Base-by-base conservation (phyloP, 2,888 invertebrate genomes). In the Lasioglossum oenotherae region DNA sequence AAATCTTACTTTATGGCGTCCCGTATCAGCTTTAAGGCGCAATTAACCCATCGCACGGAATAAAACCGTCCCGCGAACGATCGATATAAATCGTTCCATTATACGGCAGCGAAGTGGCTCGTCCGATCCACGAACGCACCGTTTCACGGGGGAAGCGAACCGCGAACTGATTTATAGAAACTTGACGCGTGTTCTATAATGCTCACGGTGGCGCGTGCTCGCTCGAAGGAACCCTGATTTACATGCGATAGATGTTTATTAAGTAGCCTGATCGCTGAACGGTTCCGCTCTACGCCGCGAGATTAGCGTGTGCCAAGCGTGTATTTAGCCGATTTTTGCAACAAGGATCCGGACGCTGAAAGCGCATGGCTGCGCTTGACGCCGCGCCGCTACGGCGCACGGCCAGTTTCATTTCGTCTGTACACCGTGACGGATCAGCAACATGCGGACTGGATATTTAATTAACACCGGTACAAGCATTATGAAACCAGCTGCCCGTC, bases 381-480 rank as follows among this genome's bases (percentile, higher is more conserved):
- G 72, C 38, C 35, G 35, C 35, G 35, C 35, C 79, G 31, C 53
- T 19, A n/a, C 23, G 3, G 12, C 57, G 27, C 16, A 31, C 78
- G 78, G 76, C 77, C 77, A 85, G 82, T 81, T 84, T 83, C 85
- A 82, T 87, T 82, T 67, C 77, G 64, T 76, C 74, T 80, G 87
- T 74, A 82, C 74, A 69, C 77, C 86, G 81, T 82, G 85, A 90
- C 89, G 88, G 90, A 91, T 92, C 87, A 88, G 81, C 84, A 90
- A 88, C 91, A 87, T 84, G 89, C 91, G 89, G 88, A 88, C 90
- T 92, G 89, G 91, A 92, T 90, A 91, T 91, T 93, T 93, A 93
- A 93, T 93, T 93, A 91, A 91, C 87, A 78, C 71, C 88, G 81
- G 85, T 85, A 88, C 88, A 80, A 80, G 85, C 86, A 88, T 92